Base-by-base conservation (phyloP, 2,797 vertebrate species). In the Eptatretus atami region DNA sequence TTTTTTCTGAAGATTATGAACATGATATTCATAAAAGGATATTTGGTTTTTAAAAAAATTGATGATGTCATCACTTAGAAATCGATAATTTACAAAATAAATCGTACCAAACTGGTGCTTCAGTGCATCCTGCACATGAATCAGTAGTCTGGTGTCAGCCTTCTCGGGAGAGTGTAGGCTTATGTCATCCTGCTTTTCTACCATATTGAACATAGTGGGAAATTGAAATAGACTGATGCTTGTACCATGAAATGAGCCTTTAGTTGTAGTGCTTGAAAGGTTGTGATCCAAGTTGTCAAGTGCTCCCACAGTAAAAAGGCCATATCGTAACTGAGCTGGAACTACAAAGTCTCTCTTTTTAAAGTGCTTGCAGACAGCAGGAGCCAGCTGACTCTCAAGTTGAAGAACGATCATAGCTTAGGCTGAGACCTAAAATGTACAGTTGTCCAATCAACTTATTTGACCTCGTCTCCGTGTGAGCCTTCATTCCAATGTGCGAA, bases 281-380 rank as follows among this genome's bases (percentile, higher is more conserved):
- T 60, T 60, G 55, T 60, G 55, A 60, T 60, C 55, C 55, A 60
- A 9, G 55, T 60, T 60, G 55, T 60, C 9, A 6, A 60, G 19
- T 3, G 55, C 55, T 5, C 55, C 55, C 14, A 60, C 55, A 60
- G 9, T 60, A 9, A 60, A 60, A 9, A 14, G 55, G 2, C 55
- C 9, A 5, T 60, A 9, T 15, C 4, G 19, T 60, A 60, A 9
- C 9, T 4, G 55, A 60, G 55, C 4, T 3, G 55, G 55, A 24
- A 4, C 4, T 9, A 60, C 55, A 60, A 60, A 3, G 55, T 9
- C 55, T 60, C 9, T 9, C 19, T 60, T 60, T 9, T 60, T 9
- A 5, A 24, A 5, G 1, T 60, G 19, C 14, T 15, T 4, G 9
- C 55, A 60, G 55, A 60, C 55, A 15, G 55, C 55, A 60, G 9